A percentile compares a stretch with the other conserved stretches of the same genome.
Evolutionary conservation across 2,888 invertebrate species (phyloP).

Genomic region (Oxyteleia sp.): DNA sequence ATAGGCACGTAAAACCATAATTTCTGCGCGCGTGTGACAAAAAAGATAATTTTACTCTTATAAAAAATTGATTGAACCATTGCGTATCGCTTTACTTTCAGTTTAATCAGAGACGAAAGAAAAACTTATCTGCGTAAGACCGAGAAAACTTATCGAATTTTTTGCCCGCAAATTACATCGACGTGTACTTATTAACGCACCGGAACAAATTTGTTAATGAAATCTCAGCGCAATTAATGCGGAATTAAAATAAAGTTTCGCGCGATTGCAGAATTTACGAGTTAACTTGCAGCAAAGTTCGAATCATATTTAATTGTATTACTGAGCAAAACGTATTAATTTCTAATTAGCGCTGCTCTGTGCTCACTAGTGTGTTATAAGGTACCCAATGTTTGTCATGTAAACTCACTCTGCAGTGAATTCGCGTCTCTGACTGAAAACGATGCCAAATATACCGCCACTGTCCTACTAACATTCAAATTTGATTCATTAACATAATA

Average conservation of each 20-base stretch:
- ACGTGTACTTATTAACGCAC: neutral
- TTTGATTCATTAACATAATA: too few relatives aligned
- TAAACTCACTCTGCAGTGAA: slow-evolving; percentile 10
- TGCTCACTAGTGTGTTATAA: slow-evolving; percentile 1
- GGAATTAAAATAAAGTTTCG: slow-evolving; percentile 24
- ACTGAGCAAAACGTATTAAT: slow-evolving; percentile 23
- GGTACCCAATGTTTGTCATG: slow-evolving; percentile 17
- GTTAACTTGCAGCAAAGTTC: slow-evolving; percentile 12
- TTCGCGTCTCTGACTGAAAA: too few relatives aligned
- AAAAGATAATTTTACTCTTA: too few relatives aligned
- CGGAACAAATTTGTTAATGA: slow-evolving; percentile 23
- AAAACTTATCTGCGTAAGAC: neutral
- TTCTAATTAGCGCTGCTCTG: slow-evolving; percentile 1
- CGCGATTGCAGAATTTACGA: slow-evolving; percentile 20
- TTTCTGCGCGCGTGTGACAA: too few relatives aligned
- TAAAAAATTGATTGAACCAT: too few relatives aligned
- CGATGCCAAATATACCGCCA: too few relatives aligned
- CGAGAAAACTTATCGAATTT: neutral
- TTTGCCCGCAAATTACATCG: neutral
- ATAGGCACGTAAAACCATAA: too few relatives aligned
- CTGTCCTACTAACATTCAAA: too few relatives aligned
- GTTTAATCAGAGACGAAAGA: neutral
- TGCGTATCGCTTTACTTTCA: neutral
- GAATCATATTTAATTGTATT: slow-evolving; percentile 23
- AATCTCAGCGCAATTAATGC: slow-evolving; percentile 16